Evolutionary conservation across 2,797 vertebrate species (phyloP), one percentile per base, ranked within the genome.

Genomic region (Pseudochromis fuscus): DNA sequence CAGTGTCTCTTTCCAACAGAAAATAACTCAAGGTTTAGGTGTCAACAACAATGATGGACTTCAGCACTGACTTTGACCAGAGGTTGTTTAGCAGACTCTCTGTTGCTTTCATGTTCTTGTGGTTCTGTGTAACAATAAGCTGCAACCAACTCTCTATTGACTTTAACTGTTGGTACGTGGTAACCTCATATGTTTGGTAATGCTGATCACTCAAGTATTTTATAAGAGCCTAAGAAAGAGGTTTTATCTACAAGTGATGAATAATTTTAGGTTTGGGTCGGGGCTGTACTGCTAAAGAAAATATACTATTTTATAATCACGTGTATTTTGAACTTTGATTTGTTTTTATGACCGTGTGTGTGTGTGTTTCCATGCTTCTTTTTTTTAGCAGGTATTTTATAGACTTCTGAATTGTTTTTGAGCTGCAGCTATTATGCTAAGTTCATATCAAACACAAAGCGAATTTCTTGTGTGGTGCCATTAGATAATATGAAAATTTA

Each of bases 1-100:
- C 58, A 67, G 52, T 16, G 23, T 79, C 52, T 67, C 49, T n/a
- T 78, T 60, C 57, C 56, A 80, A 30, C 50, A 62, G 35, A 64
- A 77, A 45, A 73, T 52, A 35, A 58, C 59, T 57, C 31, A 44
- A 63, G 68, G 60, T 72, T 75, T 57, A 40, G 56, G 28, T 48
- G 21, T 48, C 21, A 53, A 28, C 50, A 55, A 58, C 69, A 28
- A 52, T n/a, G 65, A 18, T 19, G 0, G 44, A 50, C 35, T 69
- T 3, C 12, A 12, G 25, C 52, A 71, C 58, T 64, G 15, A 45
- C 56, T 55, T 19, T 33, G 1, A 31, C 27, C 9, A 71, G 52
- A 52, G 46, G 40, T 25, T 58, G 50, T 69, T 73, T 33, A 30
- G 23, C 31, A 46, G 46, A 52, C 12, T 56, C 27, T 12, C 13